Evolutionary conservation across 2,113 vertebrate genomes (phyloP).

Genomic region (Phrynocephalus versicolor): DNA sequence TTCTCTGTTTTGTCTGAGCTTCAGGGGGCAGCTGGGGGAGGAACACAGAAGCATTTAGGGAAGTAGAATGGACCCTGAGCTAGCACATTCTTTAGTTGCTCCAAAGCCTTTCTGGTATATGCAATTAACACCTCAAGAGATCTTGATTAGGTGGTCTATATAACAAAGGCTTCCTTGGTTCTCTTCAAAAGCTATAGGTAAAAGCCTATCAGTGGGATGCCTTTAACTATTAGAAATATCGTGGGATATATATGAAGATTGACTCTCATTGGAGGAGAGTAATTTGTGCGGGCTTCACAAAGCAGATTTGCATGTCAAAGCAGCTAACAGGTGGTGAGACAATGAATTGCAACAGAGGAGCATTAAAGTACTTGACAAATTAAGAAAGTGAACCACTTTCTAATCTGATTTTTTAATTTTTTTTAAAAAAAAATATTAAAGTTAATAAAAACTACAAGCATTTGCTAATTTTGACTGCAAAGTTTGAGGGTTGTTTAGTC

Average conservation of each 20-base stretch:
- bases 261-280: constrained; percentile 27
- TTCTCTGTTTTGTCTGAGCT: background rate
- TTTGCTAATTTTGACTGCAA: constrained; percentile 19
- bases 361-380: constrained; percentile 1
- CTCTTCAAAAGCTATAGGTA: constrained; percentile 30
- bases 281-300: constrained; percentile 42
- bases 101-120: background rate
- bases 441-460: too few relatives aligned
- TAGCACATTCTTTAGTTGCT: background rate
- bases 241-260: constrained; percentile 38
- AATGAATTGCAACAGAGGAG: constrained; percentile 12
- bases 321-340: constrained; percentile 27
- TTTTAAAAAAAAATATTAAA: too few relatives aligned
- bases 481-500: background rate
- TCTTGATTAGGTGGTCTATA: constrained; percentile 12
- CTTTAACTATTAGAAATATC: constrained; percentile 21
- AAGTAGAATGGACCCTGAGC: constrained; percentile 19
- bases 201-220: constrained; percentile 38
- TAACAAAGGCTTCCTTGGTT: constrained; percentile 3
- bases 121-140: constrained; percentile 21
- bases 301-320: constrained; percentile 51
- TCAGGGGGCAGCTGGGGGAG: background rate
- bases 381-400: constrained; percentile 32
- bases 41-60: background rate
- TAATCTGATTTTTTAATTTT: too few relatives aligned